phyloP scores from a whole-genome alignment of 2,888 invertebrate species.

The Amiota communis region DNA sequence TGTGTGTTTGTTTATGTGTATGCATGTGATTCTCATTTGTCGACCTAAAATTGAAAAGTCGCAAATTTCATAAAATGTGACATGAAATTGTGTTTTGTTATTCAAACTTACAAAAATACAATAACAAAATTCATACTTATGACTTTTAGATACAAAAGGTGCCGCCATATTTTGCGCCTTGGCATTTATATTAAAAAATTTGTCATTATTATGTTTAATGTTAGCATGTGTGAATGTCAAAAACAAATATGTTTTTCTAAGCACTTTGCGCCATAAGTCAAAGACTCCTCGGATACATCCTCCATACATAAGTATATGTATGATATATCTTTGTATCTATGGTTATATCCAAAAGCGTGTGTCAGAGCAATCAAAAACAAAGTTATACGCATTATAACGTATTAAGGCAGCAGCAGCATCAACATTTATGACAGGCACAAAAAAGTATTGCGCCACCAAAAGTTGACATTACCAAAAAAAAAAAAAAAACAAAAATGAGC shows the following conservation, averaged over 20 bases:
- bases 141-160: not conserved
- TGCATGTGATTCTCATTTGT: slow-evolving; percentile 17
- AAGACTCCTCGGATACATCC: not conserved
- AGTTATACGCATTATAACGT: slow-evolving; percentile 17
- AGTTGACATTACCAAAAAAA: too few species aligned
- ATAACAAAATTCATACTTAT: not conserved
- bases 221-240: slow-evolving; percentile 45
- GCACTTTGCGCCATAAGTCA: too few species aligned
- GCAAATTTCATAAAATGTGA: slow-evolving; percentile 29
- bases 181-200: slow-evolving; percentile 11
- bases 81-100: slow-evolving; percentile 14
- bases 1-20: slow-evolving; percentile 4
- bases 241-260: too few species aligned
- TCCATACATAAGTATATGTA: not conserved
- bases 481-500: too few species aligned
- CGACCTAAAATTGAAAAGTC: slow-evolving; percentile 22
- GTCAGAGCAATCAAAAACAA: slow-evolving; percentile 21
- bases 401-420: slow-evolving; percentile 23
- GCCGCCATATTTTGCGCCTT: slow-evolving; percentile 2
- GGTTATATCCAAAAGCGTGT: not conserved
- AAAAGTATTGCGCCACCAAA: too few species aligned
- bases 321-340: slow-evolving; percentile 2
- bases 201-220: slow-evolving; percentile 25
- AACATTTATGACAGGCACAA: not conserved
- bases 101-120: slow-evolving; percentile 5